Evolutionary conservation across 2,113 vertebrate genomes (phyloP), one percentile per base, ranked within the genome.

Genomic region (Corvus cornix): DNA sequence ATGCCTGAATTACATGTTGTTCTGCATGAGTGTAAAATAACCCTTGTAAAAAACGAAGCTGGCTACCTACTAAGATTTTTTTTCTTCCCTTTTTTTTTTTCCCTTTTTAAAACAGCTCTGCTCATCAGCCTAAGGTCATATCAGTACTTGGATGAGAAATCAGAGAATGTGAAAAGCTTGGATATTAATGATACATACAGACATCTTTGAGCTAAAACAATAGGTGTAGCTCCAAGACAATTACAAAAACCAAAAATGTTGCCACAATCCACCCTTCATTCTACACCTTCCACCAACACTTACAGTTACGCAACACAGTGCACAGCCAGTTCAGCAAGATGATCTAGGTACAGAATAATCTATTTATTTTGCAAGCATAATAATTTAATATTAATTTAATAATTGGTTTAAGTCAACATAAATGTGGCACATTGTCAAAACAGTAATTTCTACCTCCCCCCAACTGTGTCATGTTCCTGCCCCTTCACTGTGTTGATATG

Each of bases 21-120:
- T 95, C 75, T 83, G 46, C 75, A 43, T 46, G 28, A 96, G 58
- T 56, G 58, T 91, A 93, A 94, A 94, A 95, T 87, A 95, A 96
- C 62, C 81, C 63, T 70, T 77, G 39, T 87, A 88, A 94, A 96
- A 90, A 94, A 88, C 0, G 0, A 80, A 91, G 39, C 67, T 89
- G 70, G 70, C 87, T 48, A 39, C 75, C 63, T 69, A 77, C 51
- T 49, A 87, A 90, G 39, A 46, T 39, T 35, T 87, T 83, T 76
- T 39, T 31, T 7, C 6, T 41, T 16, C 7, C 0, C 21, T 39
- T 41, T 41, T 51, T 41, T 23, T 12, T 2, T 13, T 0, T 0
- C 4, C 9, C 11, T 27, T 84, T 93, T 84, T 44, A 48, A 93
- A 90, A 86, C 56, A 94, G 60, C 35, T 91, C 52, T 82, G 56